Evolutionary conservation across 2,113 vertebrate genomes (phyloP).

Genomic region (Perca fluviatilis): DNA sequence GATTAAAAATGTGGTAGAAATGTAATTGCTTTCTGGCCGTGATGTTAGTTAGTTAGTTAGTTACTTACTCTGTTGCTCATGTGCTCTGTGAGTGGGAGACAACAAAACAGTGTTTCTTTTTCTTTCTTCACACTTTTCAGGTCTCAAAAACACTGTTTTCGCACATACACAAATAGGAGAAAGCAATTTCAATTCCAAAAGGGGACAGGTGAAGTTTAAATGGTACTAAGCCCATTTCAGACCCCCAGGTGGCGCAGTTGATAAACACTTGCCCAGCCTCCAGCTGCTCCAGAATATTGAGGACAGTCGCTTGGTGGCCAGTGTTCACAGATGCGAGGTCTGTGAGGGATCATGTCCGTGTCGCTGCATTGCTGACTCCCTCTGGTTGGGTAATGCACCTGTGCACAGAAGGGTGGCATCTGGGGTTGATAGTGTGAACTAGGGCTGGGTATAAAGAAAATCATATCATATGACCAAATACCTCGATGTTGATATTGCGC

Average conservation of each 20-base stretch:
- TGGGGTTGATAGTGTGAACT: neutral
- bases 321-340: slow-evolving; percentile 22
- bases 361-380: slow-evolving; percentile 7
- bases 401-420: neutral
- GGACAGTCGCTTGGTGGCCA: slow-evolving; percentile 9
- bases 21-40: neutral
- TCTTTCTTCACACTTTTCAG: neutral
- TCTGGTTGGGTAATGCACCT: neutral
- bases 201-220: neutral
- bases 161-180: slow-evolving; percentile 7
- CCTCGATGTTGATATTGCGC: no score
- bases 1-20: slow-evolving; percentile 8
- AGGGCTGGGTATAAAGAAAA: no score
- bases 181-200: neutral
- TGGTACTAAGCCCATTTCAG: neutral
- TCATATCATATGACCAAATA: no score
- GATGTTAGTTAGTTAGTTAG: neutral
- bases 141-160: neutral
- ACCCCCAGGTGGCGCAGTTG: neutral
- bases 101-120: neutral
- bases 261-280: slow-evolving; percentile 5
- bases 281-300: slow-evolving; percentile 36
- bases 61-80: neutral
- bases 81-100: neutral
- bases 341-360: slow-evolving; percentile 3